A percentile compares a stretch with the other conserved stretches of the same genome.
Evolutionary conservation across 2,797 vertebrate species (phyloP).

Genomic region (Acropternis orthonyx): DNA sequence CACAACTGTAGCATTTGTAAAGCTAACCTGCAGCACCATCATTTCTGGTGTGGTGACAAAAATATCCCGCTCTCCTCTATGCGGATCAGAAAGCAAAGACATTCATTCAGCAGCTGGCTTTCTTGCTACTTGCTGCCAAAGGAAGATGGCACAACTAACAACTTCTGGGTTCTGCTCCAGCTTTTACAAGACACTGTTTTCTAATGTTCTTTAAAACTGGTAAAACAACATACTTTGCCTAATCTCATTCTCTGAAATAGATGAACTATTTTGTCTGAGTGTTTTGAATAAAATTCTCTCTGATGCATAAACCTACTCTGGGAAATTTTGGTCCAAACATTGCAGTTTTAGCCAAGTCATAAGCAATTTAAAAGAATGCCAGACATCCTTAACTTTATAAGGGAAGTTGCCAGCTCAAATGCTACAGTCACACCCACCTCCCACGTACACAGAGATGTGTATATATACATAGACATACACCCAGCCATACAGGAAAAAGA

Average conservation of each 20-base stretch:
- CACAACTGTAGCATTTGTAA: background rate
- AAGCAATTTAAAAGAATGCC: background rate
- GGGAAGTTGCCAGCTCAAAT: background rate
- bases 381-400: background rate
- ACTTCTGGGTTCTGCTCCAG: conserved; percentile 32
- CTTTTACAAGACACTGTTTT: background rate
- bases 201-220: conserved; percentile 3
- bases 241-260: conserved; percentile 28
- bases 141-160: background rate
- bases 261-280: conserved; percentile 29
- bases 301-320: background rate
- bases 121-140: background rate
- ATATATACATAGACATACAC: background rate
- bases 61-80: background rate
- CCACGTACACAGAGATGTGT: background rate
- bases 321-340: conserved; percentile 13
- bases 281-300: background rate
- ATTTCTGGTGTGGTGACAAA: background rate
- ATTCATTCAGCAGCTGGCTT: conserved; percentile 8
- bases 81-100: background rate
- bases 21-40: background rate
- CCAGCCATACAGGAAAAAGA: background rate
- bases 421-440: background rate
- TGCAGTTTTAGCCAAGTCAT: conserved; percentile 1
- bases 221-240: conserved; percentile 43